Conservation (phyloP, 1,140 invertebrate species). For the Calosoma granatense region DNA sequence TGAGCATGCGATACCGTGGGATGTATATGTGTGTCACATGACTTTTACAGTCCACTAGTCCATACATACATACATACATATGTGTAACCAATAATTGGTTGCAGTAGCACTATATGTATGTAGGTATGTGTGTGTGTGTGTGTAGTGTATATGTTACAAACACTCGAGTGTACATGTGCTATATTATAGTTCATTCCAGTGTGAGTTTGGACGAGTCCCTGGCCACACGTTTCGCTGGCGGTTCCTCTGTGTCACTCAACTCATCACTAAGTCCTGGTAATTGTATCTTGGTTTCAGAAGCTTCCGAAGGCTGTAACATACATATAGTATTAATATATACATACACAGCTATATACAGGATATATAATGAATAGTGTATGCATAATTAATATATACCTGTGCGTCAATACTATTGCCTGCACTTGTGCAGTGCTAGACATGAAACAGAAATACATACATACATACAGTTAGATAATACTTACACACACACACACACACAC, state of each 20-base stretch:
- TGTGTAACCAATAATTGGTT: no score
- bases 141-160: no score
- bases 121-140: no score
- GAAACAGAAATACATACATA: no score
- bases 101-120: background rate
- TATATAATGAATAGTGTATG: slow-evolving; percentile 8
- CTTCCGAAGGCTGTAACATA: slow-evolving; percentile 56
- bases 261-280: slow-evolving; percentile 59
- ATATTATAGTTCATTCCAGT: background rate
- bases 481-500: no score
- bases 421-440: slow-evolving; percentile 7
- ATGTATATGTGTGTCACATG: no score
- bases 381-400: slow-evolving; percentile 15
- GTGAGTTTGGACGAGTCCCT: background rate
- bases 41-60: no score
- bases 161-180: no score
- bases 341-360: no score
- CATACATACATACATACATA: no score
- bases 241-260: slow-evolving; percentile 30
- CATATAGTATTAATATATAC: slow-evolving; percentile 16
- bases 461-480: no score
- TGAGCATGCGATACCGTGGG: no score
- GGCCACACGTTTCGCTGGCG: slow-evolving; percentile 36
- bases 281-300: slow-evolving; percentile 63
- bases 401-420: slow-evolving; percentile 38